Evolutionary conservation across 2,797 vertebrate genomes (phyloP).

Genomic region (Oophaga sylvatica): DNA sequence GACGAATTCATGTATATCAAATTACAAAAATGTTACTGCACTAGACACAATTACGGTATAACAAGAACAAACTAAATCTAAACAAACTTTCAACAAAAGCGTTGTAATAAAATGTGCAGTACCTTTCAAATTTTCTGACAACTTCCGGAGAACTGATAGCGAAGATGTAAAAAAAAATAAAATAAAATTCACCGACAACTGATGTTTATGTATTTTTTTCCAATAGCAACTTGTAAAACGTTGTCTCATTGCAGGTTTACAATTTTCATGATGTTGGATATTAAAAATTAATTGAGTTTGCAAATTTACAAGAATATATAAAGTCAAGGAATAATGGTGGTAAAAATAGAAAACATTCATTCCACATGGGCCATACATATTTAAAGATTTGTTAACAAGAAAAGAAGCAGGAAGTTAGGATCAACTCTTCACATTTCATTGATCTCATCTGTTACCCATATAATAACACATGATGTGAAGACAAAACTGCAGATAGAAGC

Average conservation of each 20-base stretch:
- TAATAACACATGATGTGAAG: background rate
- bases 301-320: conserved; percentile 36
- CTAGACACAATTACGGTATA: too few relatives aligned
- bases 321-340: conserved; percentile 36
- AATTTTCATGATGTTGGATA: background rate
- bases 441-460: background rate
- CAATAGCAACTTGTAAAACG: conserved; percentile 27
- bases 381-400: conserved; percentile 18
- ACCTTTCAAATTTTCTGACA: too few relatives aligned
- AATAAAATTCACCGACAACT: background rate
- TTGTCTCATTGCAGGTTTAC: conserved; percentile 16
- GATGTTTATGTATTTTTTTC: background rate
- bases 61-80: too few relatives aligned
- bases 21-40: too few relatives aligned
- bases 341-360: conserved; percentile 6
- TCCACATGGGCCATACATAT: conserved; percentile 10
- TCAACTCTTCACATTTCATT: background rate
- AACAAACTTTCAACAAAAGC: too few relatives aligned
- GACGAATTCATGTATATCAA: too few relatives aligned
- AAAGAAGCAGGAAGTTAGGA: background rate
- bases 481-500: background rate
- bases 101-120: too few relatives aligned
- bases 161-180: background rate
- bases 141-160: too few relatives aligned
- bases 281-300: conserved; percentile 36